Conservation (phyloP, 92 coral and sea anemone genomes). For the Epizoanthus stellaris region DNA sequence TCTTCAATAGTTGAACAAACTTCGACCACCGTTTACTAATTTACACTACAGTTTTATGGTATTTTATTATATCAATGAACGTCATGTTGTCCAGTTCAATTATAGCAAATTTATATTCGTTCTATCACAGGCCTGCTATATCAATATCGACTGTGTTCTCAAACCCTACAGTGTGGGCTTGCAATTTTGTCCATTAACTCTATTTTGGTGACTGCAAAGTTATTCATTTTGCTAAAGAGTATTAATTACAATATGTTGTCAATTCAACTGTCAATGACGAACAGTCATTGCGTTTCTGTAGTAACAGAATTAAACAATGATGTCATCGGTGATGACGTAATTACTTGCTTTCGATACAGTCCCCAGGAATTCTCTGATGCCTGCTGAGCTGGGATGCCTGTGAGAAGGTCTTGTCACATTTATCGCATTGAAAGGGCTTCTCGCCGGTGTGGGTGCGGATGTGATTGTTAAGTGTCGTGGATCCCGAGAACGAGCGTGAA, state of each 20-base stretch:
- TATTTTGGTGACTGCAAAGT: no score
- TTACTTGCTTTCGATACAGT: slow-evolving; percentile 61
- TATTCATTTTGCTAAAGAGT: no score
- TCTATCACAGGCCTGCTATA: background rate
- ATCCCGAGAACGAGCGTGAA: slow-evolving; percentile 97
- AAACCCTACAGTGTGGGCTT: background rate
- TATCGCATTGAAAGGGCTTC: slow-evolving; percentile 86
- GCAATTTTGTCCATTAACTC: no score
- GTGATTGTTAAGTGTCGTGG: slow-evolving; percentile 96
- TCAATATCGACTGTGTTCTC: background rate
- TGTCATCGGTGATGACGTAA: background rate
- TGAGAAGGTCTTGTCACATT: slow-evolving; percentile 89
- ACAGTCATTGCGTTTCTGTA: no score
- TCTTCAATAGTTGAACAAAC: no score
- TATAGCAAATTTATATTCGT: background rate
- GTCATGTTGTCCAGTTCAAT: background rate
- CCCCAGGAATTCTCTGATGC: slow-evolving; percentile 89
- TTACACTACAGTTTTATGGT: no score
- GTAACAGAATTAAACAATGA: no score
- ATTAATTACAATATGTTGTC: no score
- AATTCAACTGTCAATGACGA: background rate
- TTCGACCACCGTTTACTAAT: no score
- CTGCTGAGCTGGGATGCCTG: slow-evolving; percentile 97
- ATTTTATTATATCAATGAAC: no score
- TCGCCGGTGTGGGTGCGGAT: slow-evolving; percentile 99